Percentiles rank a stretch among this genome's conserved stretches.
phyloP scores from a whole-genome alignment of 2,888 invertebrate species.

The Perithous albicinctus region DNA sequence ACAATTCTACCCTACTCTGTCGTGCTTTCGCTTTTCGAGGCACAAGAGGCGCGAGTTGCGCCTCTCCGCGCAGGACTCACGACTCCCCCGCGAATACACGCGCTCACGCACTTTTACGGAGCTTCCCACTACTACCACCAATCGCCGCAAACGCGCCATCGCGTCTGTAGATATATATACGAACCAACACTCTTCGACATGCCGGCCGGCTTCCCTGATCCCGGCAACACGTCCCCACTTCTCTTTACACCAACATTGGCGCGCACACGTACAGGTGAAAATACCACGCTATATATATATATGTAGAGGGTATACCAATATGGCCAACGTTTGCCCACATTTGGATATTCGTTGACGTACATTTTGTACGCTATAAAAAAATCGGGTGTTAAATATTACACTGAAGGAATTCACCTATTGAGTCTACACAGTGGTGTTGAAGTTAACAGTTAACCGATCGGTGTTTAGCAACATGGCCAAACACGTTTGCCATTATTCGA shows the following conservation, averaged over 20 bases:
- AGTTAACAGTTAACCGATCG: no score
- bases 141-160: slow-evolving; percentile 14
- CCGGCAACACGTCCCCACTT: not conserved
- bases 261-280: not conserved
- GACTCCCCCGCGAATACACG: slow-evolving; percentile 41
- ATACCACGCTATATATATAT: no score
- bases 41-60: slow-evolving; percentile 23
- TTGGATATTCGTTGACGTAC: no score
- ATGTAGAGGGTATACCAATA: not conserved
- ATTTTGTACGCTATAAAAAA: no score
- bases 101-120: slow-evolving; percentile 54
- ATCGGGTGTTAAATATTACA: no score
- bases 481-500: no score
- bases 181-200: slow-evolving; percentile 43
- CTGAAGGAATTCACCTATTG: no score
- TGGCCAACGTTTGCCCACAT: no score
- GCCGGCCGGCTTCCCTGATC: slow-evolving; percentile 46
- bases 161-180: not conserved
- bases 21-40: slow-evolving; percentile 57
- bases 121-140: slow-evolving; percentile 22
- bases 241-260: not conserved
- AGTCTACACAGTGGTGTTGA: no score
- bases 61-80: slow-evolving; percentile 45
- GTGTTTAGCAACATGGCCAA: no score
- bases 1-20: slow-evolving; percentile 42